Evolutionary conservation across 1,140 invertebrate species (phyloP).

Genomic region (Idris sp.): DNA sequence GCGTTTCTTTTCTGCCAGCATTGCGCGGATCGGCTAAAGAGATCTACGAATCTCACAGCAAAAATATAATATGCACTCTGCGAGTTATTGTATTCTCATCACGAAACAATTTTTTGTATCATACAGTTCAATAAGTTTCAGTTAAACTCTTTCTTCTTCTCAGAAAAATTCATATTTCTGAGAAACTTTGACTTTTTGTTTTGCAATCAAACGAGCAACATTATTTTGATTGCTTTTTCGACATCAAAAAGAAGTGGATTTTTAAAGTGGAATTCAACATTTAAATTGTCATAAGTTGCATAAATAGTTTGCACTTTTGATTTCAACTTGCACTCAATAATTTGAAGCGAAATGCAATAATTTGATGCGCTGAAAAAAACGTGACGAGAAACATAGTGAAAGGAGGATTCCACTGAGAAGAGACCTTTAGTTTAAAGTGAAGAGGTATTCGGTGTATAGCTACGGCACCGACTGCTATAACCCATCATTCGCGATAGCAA

Average conservation of each 20-base stretch:
- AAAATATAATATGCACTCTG: neutral
- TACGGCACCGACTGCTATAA: slow-evolving; percentile 54
- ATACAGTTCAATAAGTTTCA: no score
- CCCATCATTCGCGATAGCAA: slow-evolving; percentile 51
- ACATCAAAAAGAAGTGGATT: no score
- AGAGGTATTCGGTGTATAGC: slow-evolving; percentile 61
- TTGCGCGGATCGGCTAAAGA: slow-evolving; percentile 33
- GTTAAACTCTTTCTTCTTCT: no score
- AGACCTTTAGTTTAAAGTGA: slow-evolving; percentile 68
- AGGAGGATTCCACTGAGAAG: slow-evolving; percentile 69
- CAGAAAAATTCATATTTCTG: no score
- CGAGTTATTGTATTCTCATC: no score
- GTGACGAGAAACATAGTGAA: slow-evolving; percentile 68
- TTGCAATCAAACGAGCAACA: no score
- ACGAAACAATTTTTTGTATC: no score
- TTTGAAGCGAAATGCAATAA: slow-evolving; percentile 24
- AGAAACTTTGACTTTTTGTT: no score
- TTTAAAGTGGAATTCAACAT: no score
- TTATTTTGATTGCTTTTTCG: no score
- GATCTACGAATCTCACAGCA: slow-evolving; percentile 21
- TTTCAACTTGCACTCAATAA: slow-evolving; percentile 6
- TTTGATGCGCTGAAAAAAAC: slow-evolving; percentile 62
- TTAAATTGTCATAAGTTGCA: no score
- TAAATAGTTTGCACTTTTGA: neutral
- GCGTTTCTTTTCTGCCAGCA: slow-evolving; percentile 35